Evolutionary conservation across 2,888 invertebrate species (phyloP).

Genomic region (Heliconius aoede): DNA sequence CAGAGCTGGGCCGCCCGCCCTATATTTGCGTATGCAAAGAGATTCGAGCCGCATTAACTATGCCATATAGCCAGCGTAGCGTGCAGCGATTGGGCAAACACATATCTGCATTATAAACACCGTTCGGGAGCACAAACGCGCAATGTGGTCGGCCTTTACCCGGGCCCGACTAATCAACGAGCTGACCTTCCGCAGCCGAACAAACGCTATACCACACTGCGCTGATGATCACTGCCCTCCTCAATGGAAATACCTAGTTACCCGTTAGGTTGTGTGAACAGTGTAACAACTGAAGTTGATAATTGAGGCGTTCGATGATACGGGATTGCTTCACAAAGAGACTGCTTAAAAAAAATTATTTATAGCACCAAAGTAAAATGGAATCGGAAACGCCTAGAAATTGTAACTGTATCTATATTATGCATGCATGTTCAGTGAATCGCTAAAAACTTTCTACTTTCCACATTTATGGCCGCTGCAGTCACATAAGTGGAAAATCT

Average conservation of each 20-base stretch:
- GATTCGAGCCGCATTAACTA: slow-evolving; percentile 82
- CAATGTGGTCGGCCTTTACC: slow-evolving; percentile 82
- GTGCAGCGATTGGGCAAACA: slow-evolving; percentile 84
- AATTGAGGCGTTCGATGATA: slow-evolving; percentile 11
- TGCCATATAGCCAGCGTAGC: slow-evolving; percentile 84
- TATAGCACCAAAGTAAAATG: slow-evolving; percentile 56
- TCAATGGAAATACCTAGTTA: slow-evolving; percentile 51
- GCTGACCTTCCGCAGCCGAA: slow-evolving; percentile 79
- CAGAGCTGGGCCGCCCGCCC: slow-evolving; percentile 80
- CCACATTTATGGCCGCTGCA: slow-evolving; percentile 71
- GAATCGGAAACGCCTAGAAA: slow-evolving; percentile 60
- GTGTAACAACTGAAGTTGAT: slow-evolving; percentile 25
- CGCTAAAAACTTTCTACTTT: slow-evolving; percentile 82
- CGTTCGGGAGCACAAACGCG: slow-evolving; percentile 81
- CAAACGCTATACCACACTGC: slow-evolving; percentile 68
- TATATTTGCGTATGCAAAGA: slow-evolving; percentile 85
- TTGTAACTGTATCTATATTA: slow-evolving; percentile 58
- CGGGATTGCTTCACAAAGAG: slow-evolving; percentile 7
- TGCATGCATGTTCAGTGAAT: slow-evolving; percentile 81
- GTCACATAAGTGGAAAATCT: slow-evolving; percentile 79
- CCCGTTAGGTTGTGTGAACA: slow-evolving; percentile 43
- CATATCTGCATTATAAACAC: slow-evolving; percentile 85
- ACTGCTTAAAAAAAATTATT: slow-evolving; percentile 4
- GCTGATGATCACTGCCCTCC: slow-evolving; percentile 44
- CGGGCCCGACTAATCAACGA: slow-evolving; percentile 81